These are phyloP conservation scores for Sapayoa aenigma DNA, from an alignment of 2,113 vertebrate species.

Conservation along the genomic window DNA sequence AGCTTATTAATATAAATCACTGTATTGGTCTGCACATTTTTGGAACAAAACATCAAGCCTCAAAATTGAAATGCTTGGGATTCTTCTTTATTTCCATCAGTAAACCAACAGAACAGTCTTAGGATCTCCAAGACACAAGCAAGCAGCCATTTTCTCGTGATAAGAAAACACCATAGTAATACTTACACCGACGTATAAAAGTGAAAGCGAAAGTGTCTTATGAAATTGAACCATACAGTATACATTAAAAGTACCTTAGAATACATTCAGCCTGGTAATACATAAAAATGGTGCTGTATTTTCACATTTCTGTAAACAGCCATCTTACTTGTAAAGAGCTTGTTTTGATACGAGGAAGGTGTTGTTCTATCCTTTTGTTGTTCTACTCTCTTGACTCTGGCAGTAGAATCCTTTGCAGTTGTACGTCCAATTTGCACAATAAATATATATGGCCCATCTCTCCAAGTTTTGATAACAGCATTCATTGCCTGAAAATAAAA, in stretches of 20 bases:
- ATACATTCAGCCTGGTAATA: background rate
- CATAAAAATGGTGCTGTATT: background rate
- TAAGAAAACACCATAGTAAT: background rate
- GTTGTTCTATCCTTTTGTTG: background rate
- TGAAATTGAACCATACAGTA: background rate
- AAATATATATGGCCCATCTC: conserved; percentile 92
- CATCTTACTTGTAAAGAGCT: conserved; percentile 75
- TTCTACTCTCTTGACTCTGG: background rate
- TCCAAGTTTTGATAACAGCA: conserved; percentile 87
- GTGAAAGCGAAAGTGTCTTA: background rate
- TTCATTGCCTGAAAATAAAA: conserved; percentile 72
- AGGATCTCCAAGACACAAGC: background rate
- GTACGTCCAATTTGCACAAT: conserved; percentile 80
- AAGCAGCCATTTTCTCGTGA: background rate
- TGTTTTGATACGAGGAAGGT: conserved; percentile 12
- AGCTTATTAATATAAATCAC: background rate
- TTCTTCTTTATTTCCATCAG: background rate
- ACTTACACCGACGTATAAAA: background rate
- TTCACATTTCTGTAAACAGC: background rate
- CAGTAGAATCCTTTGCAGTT: conserved; percentile 44
- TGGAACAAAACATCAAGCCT: background rate
- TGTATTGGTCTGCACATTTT: background rate
- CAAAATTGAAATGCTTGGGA: background rate
- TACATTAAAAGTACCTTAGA: background rate
- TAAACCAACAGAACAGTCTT: background rate